A percentile compares a stretch with the other conserved stretches of the same genome.
phyloP scores from a whole-genome alignment of 2,113 vertebrate species.

The Catagonus wagneri region DNA sequence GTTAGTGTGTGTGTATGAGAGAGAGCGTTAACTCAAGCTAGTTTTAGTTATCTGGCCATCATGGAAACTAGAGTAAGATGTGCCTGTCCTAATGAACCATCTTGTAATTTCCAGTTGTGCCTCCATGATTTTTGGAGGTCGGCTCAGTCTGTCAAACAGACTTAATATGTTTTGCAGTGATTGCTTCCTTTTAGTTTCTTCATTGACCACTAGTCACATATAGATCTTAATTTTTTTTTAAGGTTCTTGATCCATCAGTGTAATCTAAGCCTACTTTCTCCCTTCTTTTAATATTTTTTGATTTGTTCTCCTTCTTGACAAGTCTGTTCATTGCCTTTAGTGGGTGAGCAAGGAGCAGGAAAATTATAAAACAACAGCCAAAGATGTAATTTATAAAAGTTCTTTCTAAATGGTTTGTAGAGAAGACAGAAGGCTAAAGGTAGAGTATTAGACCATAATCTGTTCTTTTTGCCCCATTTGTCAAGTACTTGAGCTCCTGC shows the following conservation, averaged over 20 bases:
- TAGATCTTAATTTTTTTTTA: background rate
- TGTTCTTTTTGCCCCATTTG: background rate
- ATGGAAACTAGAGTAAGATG: background rate
- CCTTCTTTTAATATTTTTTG: background rate
- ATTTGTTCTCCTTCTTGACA: conserved; percentile 19
- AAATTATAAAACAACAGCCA: too few species aligned
- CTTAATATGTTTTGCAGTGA: background rate
- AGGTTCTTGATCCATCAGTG: background rate
- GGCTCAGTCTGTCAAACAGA: background rate
- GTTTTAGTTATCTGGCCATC: background rate
- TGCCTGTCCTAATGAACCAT: background rate
- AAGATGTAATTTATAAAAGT: too few species aligned
- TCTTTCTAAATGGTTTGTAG: background rate
- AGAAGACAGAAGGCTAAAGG: background rate
- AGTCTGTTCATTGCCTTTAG: background rate
- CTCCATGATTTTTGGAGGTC: background rate
- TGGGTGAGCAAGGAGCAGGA: too few species aligned
- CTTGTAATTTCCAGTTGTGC: background rate
- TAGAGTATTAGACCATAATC: background rate
- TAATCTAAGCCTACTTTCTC: background rate
- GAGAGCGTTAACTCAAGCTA: background rate
- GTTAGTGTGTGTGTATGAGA: background rate
- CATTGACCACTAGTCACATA: background rate
- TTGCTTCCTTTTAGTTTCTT: background rate
- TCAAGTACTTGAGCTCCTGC: background rate